Evolutionary conservation across 2,888 invertebrate genomes (phyloP).

Genomic region (Orgyia antiqua): DNA sequence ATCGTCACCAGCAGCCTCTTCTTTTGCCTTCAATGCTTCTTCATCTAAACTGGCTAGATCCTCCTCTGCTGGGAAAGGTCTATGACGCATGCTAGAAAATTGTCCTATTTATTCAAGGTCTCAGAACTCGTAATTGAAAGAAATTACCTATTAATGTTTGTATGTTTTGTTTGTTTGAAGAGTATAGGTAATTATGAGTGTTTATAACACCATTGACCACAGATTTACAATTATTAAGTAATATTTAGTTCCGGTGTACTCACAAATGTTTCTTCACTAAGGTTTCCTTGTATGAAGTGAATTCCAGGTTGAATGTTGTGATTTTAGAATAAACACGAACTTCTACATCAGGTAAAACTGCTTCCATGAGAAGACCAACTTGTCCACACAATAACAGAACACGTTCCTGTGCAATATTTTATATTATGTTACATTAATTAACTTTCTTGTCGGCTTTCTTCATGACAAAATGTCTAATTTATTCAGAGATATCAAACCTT

Average conservation of each 20-base stretch:
- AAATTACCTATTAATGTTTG: too few species aligned
- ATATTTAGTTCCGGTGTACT: too few species aligned
- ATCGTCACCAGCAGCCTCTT: constrained; percentile 73
- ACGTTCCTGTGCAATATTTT: constrained; percentile 41
- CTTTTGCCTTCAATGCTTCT: constrained; percentile 76
- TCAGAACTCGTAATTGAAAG: too few species aligned
- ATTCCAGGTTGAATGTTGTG: constrained; percentile 60
- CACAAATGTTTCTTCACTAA: constrained; percentile 64
- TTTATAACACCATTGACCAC: too few species aligned
- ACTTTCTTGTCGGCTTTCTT: too few species aligned
- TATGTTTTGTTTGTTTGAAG: too few species aligned
- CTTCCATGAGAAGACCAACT: constrained; percentile 63
- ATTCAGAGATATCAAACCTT: too few species aligned
- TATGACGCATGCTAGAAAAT: constrained; percentile 56
- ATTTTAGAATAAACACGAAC: constrained; percentile 48
- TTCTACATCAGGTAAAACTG: constrained; percentile 43
- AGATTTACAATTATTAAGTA: too few species aligned
- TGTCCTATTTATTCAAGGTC: too few species aligned
- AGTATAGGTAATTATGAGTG: background rate
- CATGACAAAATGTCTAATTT: too few species aligned
- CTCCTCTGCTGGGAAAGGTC: constrained; percentile 65
- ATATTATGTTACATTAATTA: too few species aligned
- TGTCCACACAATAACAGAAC: constrained; percentile 59
- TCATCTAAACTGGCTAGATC: constrained; percentile 70
- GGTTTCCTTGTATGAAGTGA: constrained; percentile 52